These are phyloP conservation scores for Ormyrus nitidulus DNA, from an alignment of 2,888 invertebrate genomes.

Conservation along the genomic window DNA sequence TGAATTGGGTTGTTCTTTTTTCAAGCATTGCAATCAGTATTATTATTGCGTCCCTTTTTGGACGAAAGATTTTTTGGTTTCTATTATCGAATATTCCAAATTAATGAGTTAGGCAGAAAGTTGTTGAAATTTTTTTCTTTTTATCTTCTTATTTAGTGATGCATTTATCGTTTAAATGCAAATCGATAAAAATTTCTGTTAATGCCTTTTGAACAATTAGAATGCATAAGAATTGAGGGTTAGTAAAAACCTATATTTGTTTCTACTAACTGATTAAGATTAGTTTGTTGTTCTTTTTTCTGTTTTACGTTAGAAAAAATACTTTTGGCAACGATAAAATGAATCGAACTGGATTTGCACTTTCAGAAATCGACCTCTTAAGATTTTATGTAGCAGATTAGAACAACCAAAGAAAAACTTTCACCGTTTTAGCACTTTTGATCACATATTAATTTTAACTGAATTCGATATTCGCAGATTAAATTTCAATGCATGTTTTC, in stretches of 20 bases:
- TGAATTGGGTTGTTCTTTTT: slow-evolving; percentile 51
- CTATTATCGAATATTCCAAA: slow-evolving; percentile 50
- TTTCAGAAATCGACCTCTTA: slow-evolving; percentile 52
- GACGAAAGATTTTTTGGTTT: slow-evolving; percentile 45
- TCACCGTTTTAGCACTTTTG: slow-evolving; percentile 20
- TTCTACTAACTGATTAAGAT: slow-evolving; percentile 28
- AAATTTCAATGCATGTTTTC: slow-evolving; percentile 11
- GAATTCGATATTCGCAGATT: background rate
- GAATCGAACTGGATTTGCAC: slow-evolving; percentile 52
- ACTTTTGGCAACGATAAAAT: slow-evolving; percentile 44
- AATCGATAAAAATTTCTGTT: slow-evolving; percentile 6
- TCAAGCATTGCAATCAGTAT: slow-evolving; percentile 53
- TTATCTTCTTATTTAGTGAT: slow-evolving; percentile 23
- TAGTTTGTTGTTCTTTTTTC: slow-evolving; percentile 41
- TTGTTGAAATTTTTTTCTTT: slow-evolving; percentile 42
- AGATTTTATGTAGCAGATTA: slow-evolving; percentile 65
- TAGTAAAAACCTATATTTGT: slow-evolving; percentile 25
- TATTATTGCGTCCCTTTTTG: slow-evolving; percentile 52
- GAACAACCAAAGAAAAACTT: slow-evolving; percentile 61
- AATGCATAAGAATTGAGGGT: slow-evolving; percentile 4
- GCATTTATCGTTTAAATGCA: slow-evolving; percentile 39
- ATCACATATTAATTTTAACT: slow-evolving; percentile 9
- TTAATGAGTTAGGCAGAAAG: slow-evolving; percentile 44
- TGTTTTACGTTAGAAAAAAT: slow-evolving; percentile 10
- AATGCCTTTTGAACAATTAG: slow-evolving; percentile 24